These are phyloP conservation scores for Erpobdella octoculata DNA, from an alignment of 2,888 invertebrate genomes.

Conservation along the genomic window DNA sequence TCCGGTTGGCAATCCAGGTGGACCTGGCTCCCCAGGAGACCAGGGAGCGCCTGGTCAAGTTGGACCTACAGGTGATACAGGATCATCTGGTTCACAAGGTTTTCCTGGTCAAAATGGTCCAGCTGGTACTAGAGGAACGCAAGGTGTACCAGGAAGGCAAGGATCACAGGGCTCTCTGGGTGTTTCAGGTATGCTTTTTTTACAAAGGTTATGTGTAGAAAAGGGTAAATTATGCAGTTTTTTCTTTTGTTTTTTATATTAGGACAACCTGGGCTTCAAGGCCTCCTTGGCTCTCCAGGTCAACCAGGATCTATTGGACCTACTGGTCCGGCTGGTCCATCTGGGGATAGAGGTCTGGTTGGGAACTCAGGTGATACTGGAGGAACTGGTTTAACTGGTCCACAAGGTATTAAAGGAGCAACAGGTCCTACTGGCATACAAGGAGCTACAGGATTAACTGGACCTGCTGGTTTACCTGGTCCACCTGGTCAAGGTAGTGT, in stretches of 20 bases:
- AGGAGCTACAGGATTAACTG: conserved; percentile 28
- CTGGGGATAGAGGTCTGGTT: conserved; percentile 20
- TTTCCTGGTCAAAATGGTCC: conserved; percentile 22
- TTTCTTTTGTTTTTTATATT: no score
- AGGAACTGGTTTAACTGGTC: conserved; percentile 18
- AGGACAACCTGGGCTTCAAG: conserved; percentile 26
- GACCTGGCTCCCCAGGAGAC: conserved; percentile 56
- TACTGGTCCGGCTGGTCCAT: conserved; percentile 17
- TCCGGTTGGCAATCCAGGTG: conserved; percentile 27
- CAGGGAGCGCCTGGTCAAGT: conserved; percentile 26
- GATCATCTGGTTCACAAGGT: conserved; percentile 26
- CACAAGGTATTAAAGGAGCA: conserved; percentile 21
- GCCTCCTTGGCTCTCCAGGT: conserved; percentile 24
- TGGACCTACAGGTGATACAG: conserved; percentile 28
- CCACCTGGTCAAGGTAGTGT: conserved; percentile 20
- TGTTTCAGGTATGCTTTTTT: background rate
- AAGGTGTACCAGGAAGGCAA: conserved; percentile 46
- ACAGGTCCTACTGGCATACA: conserved; percentile 27
- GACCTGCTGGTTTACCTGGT: conserved; percentile 29
- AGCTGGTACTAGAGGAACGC: conserved; percentile 27
- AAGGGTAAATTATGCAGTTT: no score
- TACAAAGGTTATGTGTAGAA: no score
- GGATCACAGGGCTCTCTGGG: conserved; percentile 20
- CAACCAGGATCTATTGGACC: conserved; percentile 15
- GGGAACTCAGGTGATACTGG: conserved; percentile 29